These are phyloP conservation scores for Brachyptera risi DNA, from an alignment of 2,888 invertebrate genomes.

Conservation along the genomic window DNA sequence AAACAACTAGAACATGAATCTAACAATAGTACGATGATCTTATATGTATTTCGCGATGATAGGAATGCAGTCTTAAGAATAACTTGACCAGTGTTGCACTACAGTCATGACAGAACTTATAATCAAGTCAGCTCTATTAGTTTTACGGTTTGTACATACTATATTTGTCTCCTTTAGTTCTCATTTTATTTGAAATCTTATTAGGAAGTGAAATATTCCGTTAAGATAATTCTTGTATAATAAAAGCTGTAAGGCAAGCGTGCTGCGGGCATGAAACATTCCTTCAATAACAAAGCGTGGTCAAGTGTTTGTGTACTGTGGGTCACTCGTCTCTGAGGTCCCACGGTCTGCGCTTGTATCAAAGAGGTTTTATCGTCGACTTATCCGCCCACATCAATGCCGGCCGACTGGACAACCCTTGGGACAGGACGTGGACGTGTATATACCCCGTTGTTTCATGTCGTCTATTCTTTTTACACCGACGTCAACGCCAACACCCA, in stretches of 20 bases:
- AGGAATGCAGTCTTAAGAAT: neutral
- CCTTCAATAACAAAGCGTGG: slow-evolving; percentile 4
- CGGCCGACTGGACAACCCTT: too few relatives aligned
- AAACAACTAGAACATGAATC: too few relatives aligned
- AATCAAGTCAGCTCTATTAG: neutral
- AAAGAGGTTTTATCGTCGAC: too few relatives aligned
- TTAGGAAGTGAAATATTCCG: slow-evolving; percentile 12
- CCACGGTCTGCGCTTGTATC: slow-evolving; percentile 2
- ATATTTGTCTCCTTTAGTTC: neutral
- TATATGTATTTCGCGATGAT: neutral
- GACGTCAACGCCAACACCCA: neutral
- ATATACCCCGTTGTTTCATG: too few relatives aligned
- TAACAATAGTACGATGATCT: too few relatives aligned
- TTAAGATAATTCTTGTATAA: slow-evolving; percentile 8
- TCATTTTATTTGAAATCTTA: neutral
- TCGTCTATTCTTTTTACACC: too few relatives aligned
- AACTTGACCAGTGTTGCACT: neutral
- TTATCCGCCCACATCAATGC: neutral
- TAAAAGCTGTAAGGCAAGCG: neutral
- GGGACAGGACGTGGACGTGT: too few relatives aligned
- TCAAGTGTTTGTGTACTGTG: neutral
- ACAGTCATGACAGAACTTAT: neutral
- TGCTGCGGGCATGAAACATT: slow-evolving; percentile 1
- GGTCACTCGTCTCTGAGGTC: neutral
- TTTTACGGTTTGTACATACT: too few relatives aligned